Percentiles rank a stretch among this genome's conserved stretches.
Evolutionary conservation across 2,797 vertebrate species (phyloP).

Genomic region (Ispidina lecontei): DNA sequence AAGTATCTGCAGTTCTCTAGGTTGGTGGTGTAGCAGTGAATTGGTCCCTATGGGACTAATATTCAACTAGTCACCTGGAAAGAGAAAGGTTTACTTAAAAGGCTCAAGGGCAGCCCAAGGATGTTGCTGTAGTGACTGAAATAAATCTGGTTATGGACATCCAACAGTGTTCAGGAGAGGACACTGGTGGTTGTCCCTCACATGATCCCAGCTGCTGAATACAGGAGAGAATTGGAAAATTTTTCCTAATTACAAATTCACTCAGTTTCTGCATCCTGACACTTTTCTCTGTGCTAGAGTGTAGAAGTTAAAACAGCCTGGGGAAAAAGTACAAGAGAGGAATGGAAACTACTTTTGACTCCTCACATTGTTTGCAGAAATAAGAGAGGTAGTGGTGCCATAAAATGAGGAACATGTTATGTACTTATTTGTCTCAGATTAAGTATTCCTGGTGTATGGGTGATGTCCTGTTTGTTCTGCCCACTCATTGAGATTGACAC

Average conservation of each 20-base stretch:
- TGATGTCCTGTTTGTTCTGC: not conserved
- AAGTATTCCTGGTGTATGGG: not conserved
- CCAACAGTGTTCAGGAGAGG: not conserved
- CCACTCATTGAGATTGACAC: not conserved
- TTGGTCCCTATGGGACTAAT: constrained; percentile 57
- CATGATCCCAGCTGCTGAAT: not conserved
- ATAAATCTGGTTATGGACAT: not conserved
- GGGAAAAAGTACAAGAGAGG: not conserved
- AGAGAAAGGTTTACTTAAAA: not conserved
- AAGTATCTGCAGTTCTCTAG: not conserved
- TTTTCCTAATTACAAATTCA: not conserved
- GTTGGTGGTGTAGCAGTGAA: constrained; percentile 23
- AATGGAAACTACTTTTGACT: not conserved
- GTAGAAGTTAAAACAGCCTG: not conserved
- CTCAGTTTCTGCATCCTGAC: not conserved
- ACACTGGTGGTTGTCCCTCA: not conserved
- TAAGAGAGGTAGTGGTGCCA: not conserved
- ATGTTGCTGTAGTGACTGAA: not conserved
- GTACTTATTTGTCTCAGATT: not conserved
- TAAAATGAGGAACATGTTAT: not conserved
- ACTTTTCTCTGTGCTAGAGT: not conserved
- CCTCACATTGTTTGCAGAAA: not conserved
- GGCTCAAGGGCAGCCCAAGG: constrained; percentile 51
- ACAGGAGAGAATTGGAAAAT: not conserved
- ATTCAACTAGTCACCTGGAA: not conserved